Evolutionary conservation across 2,113 vertebrate genomes (phyloP).

Genomic region (Empidonax alnorum): DNA sequence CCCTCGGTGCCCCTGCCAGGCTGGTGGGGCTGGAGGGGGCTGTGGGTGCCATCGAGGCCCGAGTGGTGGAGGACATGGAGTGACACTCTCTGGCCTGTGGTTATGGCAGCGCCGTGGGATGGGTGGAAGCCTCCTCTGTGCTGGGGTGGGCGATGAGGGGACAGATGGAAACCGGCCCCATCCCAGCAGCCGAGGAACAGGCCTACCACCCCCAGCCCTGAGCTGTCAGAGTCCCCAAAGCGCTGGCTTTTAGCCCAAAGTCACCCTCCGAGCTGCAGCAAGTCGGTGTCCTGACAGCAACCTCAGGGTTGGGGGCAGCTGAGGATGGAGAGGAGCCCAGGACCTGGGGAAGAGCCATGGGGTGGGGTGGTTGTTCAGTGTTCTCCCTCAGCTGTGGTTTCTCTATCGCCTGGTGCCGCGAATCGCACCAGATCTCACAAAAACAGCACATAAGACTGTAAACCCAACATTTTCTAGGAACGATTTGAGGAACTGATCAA

Average conservation of each 20-base stretch:
- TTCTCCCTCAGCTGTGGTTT: accelerated
- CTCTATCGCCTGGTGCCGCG: accelerated
- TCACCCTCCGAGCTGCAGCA: not conserved
- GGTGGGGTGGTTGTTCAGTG: too few species aligned
- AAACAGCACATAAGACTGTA: accelerated
- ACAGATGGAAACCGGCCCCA: accelerated
- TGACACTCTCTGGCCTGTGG: accelerated
- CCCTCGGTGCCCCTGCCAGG: accelerated
- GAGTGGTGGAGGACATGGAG: accelerated
- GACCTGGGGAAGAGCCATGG: accelerated
- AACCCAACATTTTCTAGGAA: accelerated
- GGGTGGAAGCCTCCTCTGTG: accelerated
- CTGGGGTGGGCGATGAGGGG: not conserved
- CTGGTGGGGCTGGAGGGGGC: accelerated
- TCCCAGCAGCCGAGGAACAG: accelerated
- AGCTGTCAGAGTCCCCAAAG: not conserved
- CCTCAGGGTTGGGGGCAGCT: accelerated
- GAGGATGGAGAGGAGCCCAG: not conserved
- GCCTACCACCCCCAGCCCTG: not conserved
- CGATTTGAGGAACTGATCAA: accelerated
- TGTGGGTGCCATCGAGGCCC: accelerated
- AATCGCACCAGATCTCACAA: too few species aligned
- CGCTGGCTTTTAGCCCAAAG: not conserved
- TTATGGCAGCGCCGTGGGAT: accelerated
- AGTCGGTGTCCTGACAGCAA: not conserved